Percentiles rank a stretch among this genome's conserved stretches.
Evolutionary conservation across 2,113 vertebrate genomes (phyloP).

Genomic region (Bambusicola thoracicus): DNA sequence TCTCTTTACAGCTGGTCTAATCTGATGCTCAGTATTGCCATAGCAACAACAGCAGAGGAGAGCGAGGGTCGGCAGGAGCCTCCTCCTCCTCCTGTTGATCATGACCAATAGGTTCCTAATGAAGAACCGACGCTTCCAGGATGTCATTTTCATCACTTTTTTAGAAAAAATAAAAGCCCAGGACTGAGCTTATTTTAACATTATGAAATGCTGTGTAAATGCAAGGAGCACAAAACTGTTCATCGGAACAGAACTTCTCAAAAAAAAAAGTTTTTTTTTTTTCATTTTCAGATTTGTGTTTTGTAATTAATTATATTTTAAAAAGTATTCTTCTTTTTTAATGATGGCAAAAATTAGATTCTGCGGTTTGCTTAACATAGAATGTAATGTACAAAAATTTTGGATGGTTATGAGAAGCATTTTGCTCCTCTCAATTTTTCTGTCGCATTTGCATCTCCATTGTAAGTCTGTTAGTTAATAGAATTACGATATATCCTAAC

Average conservation of each 20-base stretch:
- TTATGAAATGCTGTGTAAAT: background rate
- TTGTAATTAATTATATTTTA: background rate
- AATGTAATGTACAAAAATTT: background rate
- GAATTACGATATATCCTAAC: background rate
- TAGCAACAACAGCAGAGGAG: slow-evolving; percentile 35
- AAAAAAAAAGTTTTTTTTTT: background rate
- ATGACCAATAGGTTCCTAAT: background rate
- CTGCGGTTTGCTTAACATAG: background rate
- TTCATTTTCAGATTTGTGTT: background rate
- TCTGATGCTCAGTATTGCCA: slow-evolving; percentile 60
- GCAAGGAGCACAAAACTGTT: background rate
- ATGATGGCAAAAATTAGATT: background rate
- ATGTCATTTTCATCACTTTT: background rate
- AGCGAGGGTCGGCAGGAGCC: background rate
- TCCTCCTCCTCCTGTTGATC: slow-evolving; percentile 39
- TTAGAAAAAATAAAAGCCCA: background rate
- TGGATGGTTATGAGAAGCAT: background rate
- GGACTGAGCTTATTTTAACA: background rate
- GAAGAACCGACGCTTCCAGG: background rate
- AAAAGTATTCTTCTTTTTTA: background rate
- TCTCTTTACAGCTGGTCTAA: slow-evolving; percentile 30
- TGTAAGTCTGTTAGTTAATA: background rate
- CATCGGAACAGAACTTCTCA: background rate
- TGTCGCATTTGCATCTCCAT: background rate
- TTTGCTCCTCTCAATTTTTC: background rate